Conservation (phyloP, 1,140 invertebrate genomes). For the Zaprionus nigranus region DNA sequence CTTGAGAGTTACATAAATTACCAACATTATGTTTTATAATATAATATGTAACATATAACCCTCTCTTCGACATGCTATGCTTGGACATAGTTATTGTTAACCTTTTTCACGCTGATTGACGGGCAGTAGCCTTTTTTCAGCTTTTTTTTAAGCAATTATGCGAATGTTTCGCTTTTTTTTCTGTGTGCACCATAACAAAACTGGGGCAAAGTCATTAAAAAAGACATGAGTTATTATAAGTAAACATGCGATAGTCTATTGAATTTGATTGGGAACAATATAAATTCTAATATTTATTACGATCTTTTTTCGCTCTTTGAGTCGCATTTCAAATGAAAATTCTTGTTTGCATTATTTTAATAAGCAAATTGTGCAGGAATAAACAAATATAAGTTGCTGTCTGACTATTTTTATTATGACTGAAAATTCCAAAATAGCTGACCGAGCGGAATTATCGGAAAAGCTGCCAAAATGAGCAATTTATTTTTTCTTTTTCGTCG, state of each 20-base stretch:
- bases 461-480: neutral
- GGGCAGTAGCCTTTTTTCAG: neutral
- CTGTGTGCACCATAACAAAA: neutral
- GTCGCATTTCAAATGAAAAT: conserved; percentile 2
- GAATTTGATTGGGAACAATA: neutral
- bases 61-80: too few relatives aligned
- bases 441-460: conserved; percentile 3
- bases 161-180: neutral
- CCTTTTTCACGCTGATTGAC: neutral
- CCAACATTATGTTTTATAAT: neutral
- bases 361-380: neutral
- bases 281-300: conserved; percentile 5
- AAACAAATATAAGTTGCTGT: neutral
- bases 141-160: neutral
- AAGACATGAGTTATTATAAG: conserved; percentile 3
- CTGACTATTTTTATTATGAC: conserved; percentile 5
- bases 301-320: neutral
- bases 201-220: conserved; percentile 1
- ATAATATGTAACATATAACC: neutral
- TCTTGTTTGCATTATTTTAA: neutral
- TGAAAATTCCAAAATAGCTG: neutral
- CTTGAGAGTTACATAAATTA: neutral
- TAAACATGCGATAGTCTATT: conserved; percentile 4
- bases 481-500: neutral
- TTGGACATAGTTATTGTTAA: neutral